A percentile compares a stretch with the other conserved stretches of the same genome.
Conservation (phyloP, 2,888 invertebrate species). For the Synergus gifuensis region DNA sequence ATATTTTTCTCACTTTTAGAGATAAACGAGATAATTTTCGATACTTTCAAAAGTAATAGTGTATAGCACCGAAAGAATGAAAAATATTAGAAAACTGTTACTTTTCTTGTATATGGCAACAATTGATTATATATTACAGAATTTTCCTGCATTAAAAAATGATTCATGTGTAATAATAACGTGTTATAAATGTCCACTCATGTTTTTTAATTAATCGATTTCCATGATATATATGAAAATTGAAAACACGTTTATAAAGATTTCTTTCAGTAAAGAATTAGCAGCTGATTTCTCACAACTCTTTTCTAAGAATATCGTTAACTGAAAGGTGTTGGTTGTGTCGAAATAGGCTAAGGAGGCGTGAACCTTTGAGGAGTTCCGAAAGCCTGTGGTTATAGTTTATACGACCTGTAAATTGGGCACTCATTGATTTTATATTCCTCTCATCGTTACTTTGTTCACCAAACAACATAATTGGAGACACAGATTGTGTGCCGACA, state of each 20-base stretch:
- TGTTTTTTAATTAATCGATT: background rate
- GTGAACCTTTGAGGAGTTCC: conserved; percentile 27
- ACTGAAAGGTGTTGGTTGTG: conserved; percentile 22
- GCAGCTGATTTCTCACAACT: conserved; percentile 4
- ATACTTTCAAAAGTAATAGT: no score
- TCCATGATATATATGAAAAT: conserved; percentile 1
- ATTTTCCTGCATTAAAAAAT: no score
- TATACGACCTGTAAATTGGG: conserved; percentile 18
- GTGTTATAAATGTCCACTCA: no score
- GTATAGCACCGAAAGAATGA: no score
- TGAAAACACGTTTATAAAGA: background rate
- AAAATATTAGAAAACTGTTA: no score
- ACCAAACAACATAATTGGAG: conserved; percentile 51
- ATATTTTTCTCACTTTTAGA: background rate
- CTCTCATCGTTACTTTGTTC: conserved; percentile 29
- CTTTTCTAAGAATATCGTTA: conserved; percentile 27
- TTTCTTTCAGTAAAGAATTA: background rate
- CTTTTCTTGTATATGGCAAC: no score
- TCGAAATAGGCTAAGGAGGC: conserved; percentile 19
- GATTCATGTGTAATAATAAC: no score
- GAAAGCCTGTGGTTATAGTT: conserved; percentile 21
- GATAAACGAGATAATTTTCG: background rate
- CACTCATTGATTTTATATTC: conserved; percentile 23
- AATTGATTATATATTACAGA: no score
- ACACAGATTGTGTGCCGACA: background rate